Evolutionary conservation across 2,888 invertebrate genomes (phyloP), one percentile per base, ranked within the genome.

Genomic region (Eurytoma adleriae): DNA sequence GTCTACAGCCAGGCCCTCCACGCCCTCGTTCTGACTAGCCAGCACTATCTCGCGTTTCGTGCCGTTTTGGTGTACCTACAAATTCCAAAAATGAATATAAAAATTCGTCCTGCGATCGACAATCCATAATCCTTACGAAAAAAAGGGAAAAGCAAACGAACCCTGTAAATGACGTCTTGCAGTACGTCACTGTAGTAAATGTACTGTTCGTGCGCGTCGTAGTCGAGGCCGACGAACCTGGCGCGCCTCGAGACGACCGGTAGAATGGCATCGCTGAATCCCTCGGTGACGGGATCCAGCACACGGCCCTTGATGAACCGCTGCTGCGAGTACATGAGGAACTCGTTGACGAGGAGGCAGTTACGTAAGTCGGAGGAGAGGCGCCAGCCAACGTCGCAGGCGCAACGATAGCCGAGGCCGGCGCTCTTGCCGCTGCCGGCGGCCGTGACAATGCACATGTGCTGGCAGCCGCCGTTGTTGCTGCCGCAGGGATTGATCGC

Each of bases 171-270:
- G 0, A 98, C 98, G 90, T 98, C 97, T 91, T 98, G 96, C 24
- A 98, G 93, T 0, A 99, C 98, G 89, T 99, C 99, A 0, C 99
- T 99, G 91, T 98, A 99, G 91, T 99, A 99, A 84, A 99, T 97
- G 86, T 96, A 96, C 86, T 96, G 95, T 85, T 97, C 96, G 71
- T 95, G 92, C 0, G 97, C 95, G 90, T 99, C 98, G 88, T 97
- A 99, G 89, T 99, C 99, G 56, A 99, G 91, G 0, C 98, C 99
- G 0, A 99, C 98, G 89, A 98, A 98, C 85, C 98, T 93, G 0
- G 98, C 98, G 52, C 98, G 93, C 74, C 96, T 92, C 0, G 98
- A 97, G 0, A 98, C 97, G 0, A 99, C 96, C 0, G 99, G 99
- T 52, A 97, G 92, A 76, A 99, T 98, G 7, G 99, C 99, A 88